These are phyloP conservation scores for Neodiprion virginianus DNA, from an alignment of 1,140 invertebrate genomes.

Conservation along the genomic window DNA sequence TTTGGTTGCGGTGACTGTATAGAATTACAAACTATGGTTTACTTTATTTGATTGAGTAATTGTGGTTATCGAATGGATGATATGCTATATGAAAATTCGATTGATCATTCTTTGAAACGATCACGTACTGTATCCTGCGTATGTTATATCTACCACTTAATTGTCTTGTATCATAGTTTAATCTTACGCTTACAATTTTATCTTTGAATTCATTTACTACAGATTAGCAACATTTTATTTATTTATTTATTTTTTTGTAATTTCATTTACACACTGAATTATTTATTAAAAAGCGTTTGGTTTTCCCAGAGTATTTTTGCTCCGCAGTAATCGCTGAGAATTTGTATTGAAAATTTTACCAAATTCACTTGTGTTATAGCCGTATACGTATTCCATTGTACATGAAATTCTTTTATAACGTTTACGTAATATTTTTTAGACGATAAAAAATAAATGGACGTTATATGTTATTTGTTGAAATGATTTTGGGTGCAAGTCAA, in stretches of 20 bases:
- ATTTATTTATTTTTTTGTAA: too few species aligned
- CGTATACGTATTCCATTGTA: neutral
- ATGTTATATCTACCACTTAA: neutral
- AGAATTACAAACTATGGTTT: too few species aligned
- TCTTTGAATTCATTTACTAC: neutral
- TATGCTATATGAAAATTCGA: too few species aligned
- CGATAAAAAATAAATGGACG: neutral
- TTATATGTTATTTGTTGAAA: neutral
- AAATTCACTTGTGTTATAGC: neutral
- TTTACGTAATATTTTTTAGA: neutral
- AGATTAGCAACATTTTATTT: neutral
- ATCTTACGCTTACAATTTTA: neutral
- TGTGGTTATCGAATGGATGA: too few species aligned
- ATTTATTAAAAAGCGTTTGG: slow-evolving; percentile 48
- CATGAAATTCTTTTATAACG: neutral
- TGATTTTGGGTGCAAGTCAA: too few species aligned
- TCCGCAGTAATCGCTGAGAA: slow-evolving; percentile 31
- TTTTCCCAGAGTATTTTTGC: slow-evolving; percentile 47
- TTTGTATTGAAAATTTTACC: slow-evolving; percentile 16
- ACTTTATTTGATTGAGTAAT: too few species aligned
- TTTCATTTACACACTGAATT: slow-evolving; percentile 24
- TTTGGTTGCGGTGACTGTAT: neutral
- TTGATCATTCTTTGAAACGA: too few species aligned
- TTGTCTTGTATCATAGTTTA: neutral
- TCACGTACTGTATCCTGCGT: neutral